Conservation (phyloP, 2,113 vertebrate species). For the Pangasianodon gigas region DNA sequence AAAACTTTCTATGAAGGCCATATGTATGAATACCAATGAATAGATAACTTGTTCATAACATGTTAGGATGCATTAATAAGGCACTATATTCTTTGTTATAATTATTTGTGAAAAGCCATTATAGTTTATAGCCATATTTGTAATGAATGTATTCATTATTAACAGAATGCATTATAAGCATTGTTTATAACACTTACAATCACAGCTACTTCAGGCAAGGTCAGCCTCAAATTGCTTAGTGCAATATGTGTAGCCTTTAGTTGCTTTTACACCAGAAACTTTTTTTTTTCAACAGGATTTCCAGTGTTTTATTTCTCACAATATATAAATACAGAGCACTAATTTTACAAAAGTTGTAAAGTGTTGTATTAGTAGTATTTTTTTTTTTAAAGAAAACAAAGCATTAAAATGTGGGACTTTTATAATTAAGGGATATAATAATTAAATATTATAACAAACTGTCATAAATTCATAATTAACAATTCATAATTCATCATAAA, state of each 20-base stretch:
- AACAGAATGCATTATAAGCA: background rate
- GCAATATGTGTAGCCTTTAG: no score
- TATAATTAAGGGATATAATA: background rate
- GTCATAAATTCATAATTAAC: background rate
- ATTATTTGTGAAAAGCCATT: background rate
- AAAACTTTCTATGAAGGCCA: background rate
- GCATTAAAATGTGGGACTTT: background rate
- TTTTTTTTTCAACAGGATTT: background rate
- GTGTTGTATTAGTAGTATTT: no score
- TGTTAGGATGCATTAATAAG: background rate
- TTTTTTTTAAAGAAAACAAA: background rate
- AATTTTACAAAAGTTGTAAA: no score
- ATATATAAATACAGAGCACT: background rate
- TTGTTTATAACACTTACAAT: no score
- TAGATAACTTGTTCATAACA: background rate
- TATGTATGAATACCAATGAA: background rate
- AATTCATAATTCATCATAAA: background rate
- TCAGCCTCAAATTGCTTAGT: no score
- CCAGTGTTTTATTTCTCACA: no score
- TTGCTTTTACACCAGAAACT: no score
- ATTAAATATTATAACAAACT: background rate
- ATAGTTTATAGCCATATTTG: background rate
- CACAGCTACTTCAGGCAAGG: no score
- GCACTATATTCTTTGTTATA: background rate
- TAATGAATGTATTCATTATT: background rate